Evolutionary conservation across 2,113 vertebrate species (phyloP).

Genomic region (Leucopsar rothschildi): DNA sequence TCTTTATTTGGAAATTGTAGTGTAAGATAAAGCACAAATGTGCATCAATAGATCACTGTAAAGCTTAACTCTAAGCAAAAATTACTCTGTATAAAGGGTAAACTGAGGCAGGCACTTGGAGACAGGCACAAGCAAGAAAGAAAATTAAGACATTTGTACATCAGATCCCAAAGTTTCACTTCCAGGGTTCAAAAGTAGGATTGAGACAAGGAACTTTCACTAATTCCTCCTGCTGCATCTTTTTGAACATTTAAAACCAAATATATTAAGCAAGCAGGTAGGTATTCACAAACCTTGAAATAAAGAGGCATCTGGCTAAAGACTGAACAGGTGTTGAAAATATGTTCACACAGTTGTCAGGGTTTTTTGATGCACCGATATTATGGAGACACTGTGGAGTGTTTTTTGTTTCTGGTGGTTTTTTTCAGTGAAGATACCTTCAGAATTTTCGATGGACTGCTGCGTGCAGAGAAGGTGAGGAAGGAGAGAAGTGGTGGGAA

Average conservation of each 20-base stretch:
- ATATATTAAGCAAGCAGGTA: background rate
- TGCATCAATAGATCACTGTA: background rate
- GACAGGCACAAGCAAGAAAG: background rate
- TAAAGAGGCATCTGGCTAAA: slow-evolving; percentile 29
- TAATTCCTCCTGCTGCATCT: background rate
- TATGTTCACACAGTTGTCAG: slow-evolving; percentile 16
- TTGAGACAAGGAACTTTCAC: background rate
- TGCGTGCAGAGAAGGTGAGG: background rate
- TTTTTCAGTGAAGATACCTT: background rate
- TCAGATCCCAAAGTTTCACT: background rate
- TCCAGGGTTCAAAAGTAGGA: background rate
- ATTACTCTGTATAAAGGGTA: background rate
- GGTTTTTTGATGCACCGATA: background rate
- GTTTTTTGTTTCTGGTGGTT: background rate
- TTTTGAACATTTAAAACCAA: background rate
- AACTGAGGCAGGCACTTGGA: background rate
- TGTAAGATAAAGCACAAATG: background rate
- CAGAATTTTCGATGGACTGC: background rate
- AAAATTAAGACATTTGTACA: background rate
- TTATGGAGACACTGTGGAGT: background rate
- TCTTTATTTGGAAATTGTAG: background rate
- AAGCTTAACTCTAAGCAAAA: background rate
- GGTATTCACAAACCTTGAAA: background rate
- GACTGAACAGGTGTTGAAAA: slow-evolving; percentile 40
- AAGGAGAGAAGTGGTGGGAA: background rate